These are phyloP conservation scores for Xylocampa areola DNA, from an alignment of 2,888 invertebrate species.

Conservation along the genomic window DNA sequence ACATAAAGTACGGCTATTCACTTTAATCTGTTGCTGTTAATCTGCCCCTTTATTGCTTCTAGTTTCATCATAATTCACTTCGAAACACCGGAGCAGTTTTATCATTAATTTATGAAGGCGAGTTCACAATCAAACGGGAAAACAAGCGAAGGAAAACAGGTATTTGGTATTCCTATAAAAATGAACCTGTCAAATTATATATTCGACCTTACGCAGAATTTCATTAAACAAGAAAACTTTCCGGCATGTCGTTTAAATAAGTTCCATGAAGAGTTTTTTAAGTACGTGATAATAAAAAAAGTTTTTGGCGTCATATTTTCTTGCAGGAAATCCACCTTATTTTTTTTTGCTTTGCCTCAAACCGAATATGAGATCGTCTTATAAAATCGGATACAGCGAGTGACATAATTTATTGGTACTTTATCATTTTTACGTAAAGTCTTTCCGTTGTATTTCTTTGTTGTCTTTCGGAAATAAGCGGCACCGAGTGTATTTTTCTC, in stretches of 20 bases:
- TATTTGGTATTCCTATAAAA: constrained; percentile 38
- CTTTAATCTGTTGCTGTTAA: constrained; percentile 64
- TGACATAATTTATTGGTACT: constrained; percentile 66
- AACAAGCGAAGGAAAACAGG: constrained; percentile 21
- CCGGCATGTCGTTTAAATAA: constrained; percentile 63
- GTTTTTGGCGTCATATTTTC: constrained; percentile 63
- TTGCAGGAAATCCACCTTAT: constrained; percentile 44
- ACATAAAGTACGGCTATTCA: constrained; percentile 57
- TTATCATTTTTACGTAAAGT: constrained; percentile 67
- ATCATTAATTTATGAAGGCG: constrained; percentile 45
- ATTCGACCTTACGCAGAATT: constrained; percentile 62
- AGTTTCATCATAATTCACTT: constrained; percentile 63
- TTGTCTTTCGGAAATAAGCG: constrained; percentile 52
- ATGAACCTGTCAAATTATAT: constrained; percentile 67
- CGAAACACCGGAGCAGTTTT: constrained; percentile 46
- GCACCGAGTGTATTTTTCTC: constrained; percentile 39
- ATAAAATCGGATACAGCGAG: constrained; percentile 56
- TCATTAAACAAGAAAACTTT: constrained; percentile 69
- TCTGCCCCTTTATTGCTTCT: constrained; percentile 62
- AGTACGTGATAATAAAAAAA: constrained; percentile 69
- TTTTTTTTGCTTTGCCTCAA: constrained; percentile 53
- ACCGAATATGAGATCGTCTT: constrained; percentile 44
- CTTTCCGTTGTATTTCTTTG: constrained; percentile 56
- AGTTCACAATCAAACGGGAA: constrained; percentile 22
- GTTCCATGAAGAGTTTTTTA: constrained; percentile 62